phyloP scores from a whole-genome alignment of 2,113 vertebrate genomes.

The Hirundichthys speculiger region DNA sequence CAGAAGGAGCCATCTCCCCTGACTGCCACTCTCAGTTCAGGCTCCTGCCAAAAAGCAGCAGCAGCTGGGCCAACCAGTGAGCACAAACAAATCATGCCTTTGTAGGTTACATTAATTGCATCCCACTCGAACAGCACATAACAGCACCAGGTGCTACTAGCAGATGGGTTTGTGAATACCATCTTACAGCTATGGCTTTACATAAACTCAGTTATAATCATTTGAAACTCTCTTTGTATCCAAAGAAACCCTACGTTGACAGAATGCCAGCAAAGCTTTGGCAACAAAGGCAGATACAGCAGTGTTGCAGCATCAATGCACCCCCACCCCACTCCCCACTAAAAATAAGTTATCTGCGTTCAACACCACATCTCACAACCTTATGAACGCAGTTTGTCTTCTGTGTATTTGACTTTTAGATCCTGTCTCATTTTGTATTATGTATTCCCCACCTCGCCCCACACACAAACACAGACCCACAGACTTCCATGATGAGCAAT shows the following conservation, averaged over 20 bases:
- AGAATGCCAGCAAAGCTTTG: constrained; percentile 5
- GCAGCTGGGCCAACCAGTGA: constrained; percentile 64
- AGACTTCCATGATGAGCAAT: not conserved
- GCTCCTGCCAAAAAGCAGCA: constrained; percentile 64
- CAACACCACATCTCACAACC: not conserved
- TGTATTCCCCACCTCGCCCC: constrained; percentile 9
- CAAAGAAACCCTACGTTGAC: constrained; percentile 15
- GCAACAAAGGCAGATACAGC: constrained; percentile 25
- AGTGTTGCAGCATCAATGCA: not conserved
- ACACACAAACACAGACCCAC: not conserved
- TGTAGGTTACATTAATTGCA: constrained; percentile 70
- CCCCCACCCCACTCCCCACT: not conserved
- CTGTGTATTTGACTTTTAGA: constrained; percentile 40
- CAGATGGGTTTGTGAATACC: constrained; percentile 44
- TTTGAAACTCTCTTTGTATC: constrained; percentile 33
- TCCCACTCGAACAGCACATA: constrained; percentile 53
- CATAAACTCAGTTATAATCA: constrained; percentile 29
- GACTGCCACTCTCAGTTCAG: constrained; percentile 53
- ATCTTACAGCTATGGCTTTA: constrained; percentile 13
- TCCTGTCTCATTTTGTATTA: constrained; percentile 44
- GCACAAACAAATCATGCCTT: constrained; percentile 64
- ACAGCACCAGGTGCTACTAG: constrained; percentile 56
- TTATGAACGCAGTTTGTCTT: constrained; percentile 31
- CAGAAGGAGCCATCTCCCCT: constrained; percentile 54
- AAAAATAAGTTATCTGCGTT: too few species aligned